phyloP scores from a whole-genome alignment of 1,140 invertebrate species.

The Riptortus pedestris region DNA sequence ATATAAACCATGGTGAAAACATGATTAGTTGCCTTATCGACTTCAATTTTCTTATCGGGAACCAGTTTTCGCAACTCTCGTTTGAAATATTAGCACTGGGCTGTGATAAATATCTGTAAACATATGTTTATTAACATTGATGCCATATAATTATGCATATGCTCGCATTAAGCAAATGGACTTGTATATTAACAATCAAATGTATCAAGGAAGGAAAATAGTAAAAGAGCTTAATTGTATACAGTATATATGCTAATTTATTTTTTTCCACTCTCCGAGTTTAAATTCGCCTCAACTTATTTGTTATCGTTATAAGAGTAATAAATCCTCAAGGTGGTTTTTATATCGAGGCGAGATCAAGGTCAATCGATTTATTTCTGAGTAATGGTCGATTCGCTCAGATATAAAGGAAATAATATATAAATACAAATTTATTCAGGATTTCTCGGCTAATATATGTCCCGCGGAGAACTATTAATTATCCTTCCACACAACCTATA shows the following conservation, averaged over 20 bases:
- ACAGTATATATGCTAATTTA: background rate
- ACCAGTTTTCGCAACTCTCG: background rate
- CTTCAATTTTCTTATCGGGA: background rate
- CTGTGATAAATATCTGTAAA: background rate
- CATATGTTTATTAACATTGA: background rate
- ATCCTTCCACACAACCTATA: too few relatives aligned
- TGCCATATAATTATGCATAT: background rate
- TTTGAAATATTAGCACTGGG: background rate
- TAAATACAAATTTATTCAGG: too few relatives aligned
- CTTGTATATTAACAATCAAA: background rate
- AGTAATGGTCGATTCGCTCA: too few relatives aligned
- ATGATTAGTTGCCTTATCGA: background rate
- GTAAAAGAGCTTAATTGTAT: background rate
- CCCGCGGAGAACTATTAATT: too few relatives aligned
- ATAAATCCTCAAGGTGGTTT: background rate
- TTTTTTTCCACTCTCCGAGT: background rate
- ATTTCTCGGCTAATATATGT: too few relatives aligned
- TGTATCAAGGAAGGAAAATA: background rate
- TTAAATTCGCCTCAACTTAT: background rate
- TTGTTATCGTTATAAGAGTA: background rate
- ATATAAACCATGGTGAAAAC: background rate
- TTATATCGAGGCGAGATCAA: background rate
- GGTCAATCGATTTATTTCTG: background rate
- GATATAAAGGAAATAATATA: too few relatives aligned
- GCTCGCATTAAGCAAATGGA: background rate